Base-by-base conservation (phyloP, 2,797 vertebrate genomes). In the Champsocephalus gunnari region DNA sequence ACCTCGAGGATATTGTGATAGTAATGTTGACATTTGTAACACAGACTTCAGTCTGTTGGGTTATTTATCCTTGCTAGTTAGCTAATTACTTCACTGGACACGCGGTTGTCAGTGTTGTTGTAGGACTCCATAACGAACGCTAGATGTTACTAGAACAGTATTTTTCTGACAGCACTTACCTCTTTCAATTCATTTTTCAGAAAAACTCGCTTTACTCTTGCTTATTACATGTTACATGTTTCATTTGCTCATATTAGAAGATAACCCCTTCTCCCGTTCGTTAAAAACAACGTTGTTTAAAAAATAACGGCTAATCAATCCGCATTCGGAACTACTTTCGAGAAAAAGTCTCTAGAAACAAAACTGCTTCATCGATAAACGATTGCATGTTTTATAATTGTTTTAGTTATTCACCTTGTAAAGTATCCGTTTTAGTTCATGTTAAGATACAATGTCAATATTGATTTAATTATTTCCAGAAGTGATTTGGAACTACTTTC, bases 301-400 rank as follows among this genome's bases (percentile, higher is more conserved):
- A 68, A 48, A 24, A 53, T n/a, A 60, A 19, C 1, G 21, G 12
- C 1, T 24, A 3, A 13, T 19, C 16, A 41, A 49, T 56, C 43
- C 24, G 12, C n/a, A 19, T 51, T 28, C 51, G 54, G 44, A 45
- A 60, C 55, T 61, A 38, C 55, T 65, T 73, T 73, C 44, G 60
- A 57, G 44, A 73, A 69, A 56, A 56, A 69, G 50, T 51, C 45
- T 47, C 17, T 3, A 4, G 13, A 14, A 57, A 43, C 38, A 55
- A 3, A 48, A 9, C 12, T 19, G 12, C 34, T 38, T 38, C 8
- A 38, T 38, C 34, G 34, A 38, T 38, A 38, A 7, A 38, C 8
- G 34, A 38, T 2, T 38, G 34, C 34, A 38, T 38, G 34, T 38
- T 38, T 28, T 5, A 5, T 28, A 28, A 28, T 28, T 28, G 28